Base-by-base conservation (phyloP, 2,888 invertebrate species). In the Drosophila fulvimacula region DNA sequence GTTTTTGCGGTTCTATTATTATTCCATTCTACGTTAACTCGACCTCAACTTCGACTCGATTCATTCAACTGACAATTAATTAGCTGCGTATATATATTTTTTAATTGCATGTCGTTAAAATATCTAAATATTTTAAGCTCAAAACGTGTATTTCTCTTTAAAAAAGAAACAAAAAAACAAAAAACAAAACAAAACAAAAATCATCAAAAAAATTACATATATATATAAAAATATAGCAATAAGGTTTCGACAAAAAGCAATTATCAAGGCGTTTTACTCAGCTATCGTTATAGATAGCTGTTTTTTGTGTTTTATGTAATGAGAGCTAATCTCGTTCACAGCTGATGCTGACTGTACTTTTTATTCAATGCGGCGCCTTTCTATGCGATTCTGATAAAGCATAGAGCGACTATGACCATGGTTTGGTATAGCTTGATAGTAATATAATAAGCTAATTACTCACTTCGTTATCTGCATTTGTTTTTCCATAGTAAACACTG, bases 51-150 rank as follows among this genome's bases (percentile, higher is more conserved):
- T 36, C 3, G 51, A 51, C 41, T 52, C 83, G 56, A 68, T 71
- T 72, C 84, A 88, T 88, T 73, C 46, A 48, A 85, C 58, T 72
- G 79, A 87, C 79, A 88, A 88, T 77, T 79, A 81, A 82, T 73
- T 73, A 82, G 86, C 69, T 46, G 74, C 65, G 13, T 48, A 48
- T 27, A 46, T 27, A 49, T 80, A 88, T 49, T 88, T 82, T 69
- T 71, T 56, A 88, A 80, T 64, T 86, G 79, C 87, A 88, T 88
- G 89, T 88, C 87, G 89, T 88, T 83, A 88, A 88, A 88, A 87
- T 83, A 81, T 86, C 79, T 83, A 70, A 87, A 76, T 84, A 87
- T 74, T 82, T 69, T 88, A 85, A 89, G 85, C 89, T 88, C 85
- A 85, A 85, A 81, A 65, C 83, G 73, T 89, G 85, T 85, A 85